These are phyloP conservation scores for Hemicentrotus pulcherrimus DNA, from an alignment of 35 echinoderm and acorn worm genomes.

Conservation along the genomic window DNA sequence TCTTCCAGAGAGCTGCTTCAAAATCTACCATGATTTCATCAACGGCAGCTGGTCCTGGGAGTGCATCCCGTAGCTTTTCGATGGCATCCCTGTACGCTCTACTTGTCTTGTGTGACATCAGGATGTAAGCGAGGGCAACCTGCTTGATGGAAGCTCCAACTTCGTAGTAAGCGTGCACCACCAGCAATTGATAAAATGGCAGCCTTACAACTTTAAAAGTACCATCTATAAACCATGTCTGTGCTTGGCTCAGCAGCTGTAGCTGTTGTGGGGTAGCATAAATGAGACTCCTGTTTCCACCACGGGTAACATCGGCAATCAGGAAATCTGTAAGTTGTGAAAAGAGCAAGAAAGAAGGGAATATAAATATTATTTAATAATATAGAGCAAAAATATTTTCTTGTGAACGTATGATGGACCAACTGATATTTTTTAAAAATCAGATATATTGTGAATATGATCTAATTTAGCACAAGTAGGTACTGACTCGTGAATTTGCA, in stretches of 20 bases:
- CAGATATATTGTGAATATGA: no score
- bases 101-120: background rate
- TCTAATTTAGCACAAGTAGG: no score
- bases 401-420: no score
- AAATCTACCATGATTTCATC: slow-evolving; percentile 17
- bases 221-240: slow-evolving; percentile 17
- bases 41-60: background rate
- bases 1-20: slow-evolving; percentile 19
- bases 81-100: background rate
- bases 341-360: background rate
- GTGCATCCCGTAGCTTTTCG: background rate
- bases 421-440: no score
- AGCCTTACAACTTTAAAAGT: background rate
- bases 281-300: background rate
- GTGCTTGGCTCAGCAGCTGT: background rate
- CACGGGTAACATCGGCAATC: background rate
- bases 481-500: no score
- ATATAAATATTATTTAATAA: background rate
- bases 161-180: slow-evolving; percentile 23
- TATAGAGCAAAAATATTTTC: no score
- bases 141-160: background rate
- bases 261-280: slow-evolving; percentile 8
- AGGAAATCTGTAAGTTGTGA: background rate
- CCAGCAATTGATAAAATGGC: slow-evolving; percentile 32
- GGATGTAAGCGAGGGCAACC: background rate